A percentile compares a stretch with the other conserved stretches of the same genome.
Conservation (phyloP, 37 sponge, comb jelly and placozoan species). For the Geodia barretti region DNA sequence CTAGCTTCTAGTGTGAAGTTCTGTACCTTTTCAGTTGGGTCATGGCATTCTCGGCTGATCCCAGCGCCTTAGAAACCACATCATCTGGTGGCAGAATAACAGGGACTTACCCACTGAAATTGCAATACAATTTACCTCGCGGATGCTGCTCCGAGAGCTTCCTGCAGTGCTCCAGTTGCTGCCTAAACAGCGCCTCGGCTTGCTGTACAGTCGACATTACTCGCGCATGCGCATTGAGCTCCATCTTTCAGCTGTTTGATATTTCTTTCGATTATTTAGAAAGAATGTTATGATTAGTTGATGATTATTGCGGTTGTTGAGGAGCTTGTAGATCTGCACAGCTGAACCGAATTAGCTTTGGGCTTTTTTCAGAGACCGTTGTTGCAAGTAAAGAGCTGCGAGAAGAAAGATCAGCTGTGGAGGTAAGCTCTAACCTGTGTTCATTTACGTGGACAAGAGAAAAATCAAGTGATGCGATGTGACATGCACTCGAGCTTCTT, state of each 20-base stretch:
- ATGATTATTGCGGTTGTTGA: no score
- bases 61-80: constrained; percentile 4
- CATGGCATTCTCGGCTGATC: constrained; percentile 1
- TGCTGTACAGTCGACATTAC: not conserved
- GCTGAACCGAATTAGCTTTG: no score
- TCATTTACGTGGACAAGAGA: no score
- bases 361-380: no score
- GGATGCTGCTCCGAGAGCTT: not conserved
- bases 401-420: no score
- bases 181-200: not conserved
- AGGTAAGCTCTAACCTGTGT: no score
- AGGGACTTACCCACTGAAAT: not conserved
- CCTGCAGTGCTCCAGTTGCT: constrained; percentile 16
- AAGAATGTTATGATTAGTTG: no score
- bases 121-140: not conserved
- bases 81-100: not conserved
- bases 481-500: no score
- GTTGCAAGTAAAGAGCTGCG: no score
- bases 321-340: no score
- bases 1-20: not conserved
- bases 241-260: not conserved
- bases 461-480: no score
- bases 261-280: not conserved
- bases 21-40: constrained; percentile 1
- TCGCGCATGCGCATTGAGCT: no score